Evolutionary conservation across 2,888 invertebrate species (phyloP).

Genomic region (Furcula furcula): DNA sequence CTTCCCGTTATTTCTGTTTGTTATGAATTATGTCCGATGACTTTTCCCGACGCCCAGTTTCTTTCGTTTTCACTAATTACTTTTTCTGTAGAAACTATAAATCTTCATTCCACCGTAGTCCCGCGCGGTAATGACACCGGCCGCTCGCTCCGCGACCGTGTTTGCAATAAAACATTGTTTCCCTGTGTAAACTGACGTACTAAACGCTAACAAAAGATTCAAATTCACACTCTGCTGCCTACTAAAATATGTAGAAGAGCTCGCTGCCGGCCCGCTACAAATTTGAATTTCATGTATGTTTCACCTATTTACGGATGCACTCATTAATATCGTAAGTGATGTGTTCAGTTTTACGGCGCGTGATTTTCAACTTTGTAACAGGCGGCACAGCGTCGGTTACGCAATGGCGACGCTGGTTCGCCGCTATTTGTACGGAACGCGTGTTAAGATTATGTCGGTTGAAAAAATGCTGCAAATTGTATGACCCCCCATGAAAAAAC

Average conservation of each 20-base stretch:
- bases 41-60: slow-evolving; percentile 72
- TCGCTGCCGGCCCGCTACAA: slow-evolving; percentile 75
- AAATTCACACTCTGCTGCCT: slow-evolving; percentile 81
- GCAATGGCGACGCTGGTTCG: slow-evolving; percentile 16
- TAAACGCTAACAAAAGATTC: slow-evolving; percentile 80
- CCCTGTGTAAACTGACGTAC: slow-evolving; percentile 60
- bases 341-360: slow-evolving; percentile 51
- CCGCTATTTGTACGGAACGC: slow-evolving; percentile 62
- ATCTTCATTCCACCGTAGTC: slow-evolving; percentile 46
- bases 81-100: slow-evolving; percentile 72
- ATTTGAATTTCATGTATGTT: slow-evolving; percentile 82
- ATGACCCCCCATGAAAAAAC: slow-evolving; percentile 75
- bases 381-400: slow-evolving; percentile 31
- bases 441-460: slow-evolving; percentile 73
- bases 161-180: slow-evolving; percentile 58
- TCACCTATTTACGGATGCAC: slow-evolving; percentile 81
- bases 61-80: slow-evolving; percentile 78
- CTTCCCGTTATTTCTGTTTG: slow-evolving; percentile 81
- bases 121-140: slow-evolving; percentile 25
- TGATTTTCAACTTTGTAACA: slow-evolving; percentile 51
- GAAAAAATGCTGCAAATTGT: slow-evolving; percentile 78
- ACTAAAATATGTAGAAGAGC: slow-evolving; percentile 80
- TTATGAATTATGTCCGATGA: slow-evolving; percentile 81
- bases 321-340: slow-evolving; percentile 82
- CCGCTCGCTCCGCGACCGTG: slow-evolving; percentile 20